phyloP scores from a whole-genome alignment of 2,113 vertebrate genomes.

The Cacatua alba region DNA sequence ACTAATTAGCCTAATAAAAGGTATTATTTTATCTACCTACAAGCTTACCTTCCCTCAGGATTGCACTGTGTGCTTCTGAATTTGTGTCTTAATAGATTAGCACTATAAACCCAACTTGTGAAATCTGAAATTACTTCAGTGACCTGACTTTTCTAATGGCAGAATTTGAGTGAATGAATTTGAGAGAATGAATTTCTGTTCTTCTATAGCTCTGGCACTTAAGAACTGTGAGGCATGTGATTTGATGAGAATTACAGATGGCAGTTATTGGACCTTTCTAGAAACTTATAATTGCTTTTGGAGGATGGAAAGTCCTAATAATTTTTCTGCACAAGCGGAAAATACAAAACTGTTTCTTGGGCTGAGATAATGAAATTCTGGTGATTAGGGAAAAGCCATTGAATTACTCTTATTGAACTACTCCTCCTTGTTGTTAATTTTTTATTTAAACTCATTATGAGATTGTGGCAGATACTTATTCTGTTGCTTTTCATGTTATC shows the following conservation, averaged over 20 bases:
- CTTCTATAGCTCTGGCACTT: neutral
- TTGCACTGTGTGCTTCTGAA: neutral
- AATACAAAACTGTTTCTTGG: neutral
- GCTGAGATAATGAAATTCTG: neutral
- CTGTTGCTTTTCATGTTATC: neutral
- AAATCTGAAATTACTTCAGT: neutral
- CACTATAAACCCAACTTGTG: neutral
- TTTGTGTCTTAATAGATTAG: neutral
- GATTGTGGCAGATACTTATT: neutral
- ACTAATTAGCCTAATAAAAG: neutral
- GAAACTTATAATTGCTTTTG: neutral
- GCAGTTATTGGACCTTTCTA: neutral
- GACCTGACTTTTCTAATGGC: neutral
- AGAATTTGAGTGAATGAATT: neutral
- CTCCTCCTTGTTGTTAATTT: neutral
- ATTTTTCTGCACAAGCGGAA: neutral
- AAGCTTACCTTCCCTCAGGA: neutral
- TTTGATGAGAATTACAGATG: neutral
- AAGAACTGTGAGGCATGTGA: neutral
- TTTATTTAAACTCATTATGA: neutral
- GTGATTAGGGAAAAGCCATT: neutral
- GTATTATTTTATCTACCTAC: neutral
- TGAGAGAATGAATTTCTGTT: neutral
- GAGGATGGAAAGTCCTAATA: neutral
- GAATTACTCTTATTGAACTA: neutral